Evolutionary conservation across 2,888 invertebrate genomes (phyloP).

Genomic region (Apotomis capreana): DNA sequence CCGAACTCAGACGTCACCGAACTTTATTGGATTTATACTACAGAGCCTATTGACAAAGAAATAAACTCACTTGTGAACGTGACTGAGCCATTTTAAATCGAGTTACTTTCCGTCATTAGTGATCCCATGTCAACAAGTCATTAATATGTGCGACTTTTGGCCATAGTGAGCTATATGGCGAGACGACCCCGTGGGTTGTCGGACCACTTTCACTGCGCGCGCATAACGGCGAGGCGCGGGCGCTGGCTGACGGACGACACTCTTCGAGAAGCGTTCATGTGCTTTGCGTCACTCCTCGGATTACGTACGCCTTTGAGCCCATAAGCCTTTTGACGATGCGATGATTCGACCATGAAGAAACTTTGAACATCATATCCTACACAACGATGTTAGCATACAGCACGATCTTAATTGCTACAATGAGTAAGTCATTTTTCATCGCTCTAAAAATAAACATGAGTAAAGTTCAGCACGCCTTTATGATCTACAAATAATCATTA

Average conservation of each 20-base stretch:
- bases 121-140: constrained; percentile 33
- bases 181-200: constrained; percentile 42
- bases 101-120: constrained; percentile 29
- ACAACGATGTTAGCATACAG: constrained; percentile 14
- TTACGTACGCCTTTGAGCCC: constrained; percentile 20
- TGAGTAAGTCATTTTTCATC: constrained; percentile 18
- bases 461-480: constrained; percentile 24
- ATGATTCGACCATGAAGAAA: constrained; percentile 21
- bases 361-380: constrained; percentile 18
- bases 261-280: constrained; percentile 26
- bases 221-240: constrained; percentile 26
- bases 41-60: constrained; percentile 3
- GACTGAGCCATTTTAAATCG: constrained; percentile 12
- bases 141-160: constrained; percentile 32
- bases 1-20: constrained; percentile 9
- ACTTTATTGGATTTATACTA: constrained; percentile 20
- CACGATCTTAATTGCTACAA: constrained; percentile 11
- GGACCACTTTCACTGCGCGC: constrained; percentile 64
- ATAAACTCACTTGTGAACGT: constrained; percentile 16
- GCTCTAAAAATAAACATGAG: constrained; percentile 20
- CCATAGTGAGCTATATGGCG: constrained; percentile 25
- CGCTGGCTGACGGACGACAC: constrained; percentile 29
- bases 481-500: constrained; percentile 25
- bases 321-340: constrained; percentile 38
- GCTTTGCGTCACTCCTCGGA: constrained; percentile 37